Evolutionary conservation across 2,888 invertebrate genomes (phyloP).

Genomic region (Nudaria mundana): DNA sequence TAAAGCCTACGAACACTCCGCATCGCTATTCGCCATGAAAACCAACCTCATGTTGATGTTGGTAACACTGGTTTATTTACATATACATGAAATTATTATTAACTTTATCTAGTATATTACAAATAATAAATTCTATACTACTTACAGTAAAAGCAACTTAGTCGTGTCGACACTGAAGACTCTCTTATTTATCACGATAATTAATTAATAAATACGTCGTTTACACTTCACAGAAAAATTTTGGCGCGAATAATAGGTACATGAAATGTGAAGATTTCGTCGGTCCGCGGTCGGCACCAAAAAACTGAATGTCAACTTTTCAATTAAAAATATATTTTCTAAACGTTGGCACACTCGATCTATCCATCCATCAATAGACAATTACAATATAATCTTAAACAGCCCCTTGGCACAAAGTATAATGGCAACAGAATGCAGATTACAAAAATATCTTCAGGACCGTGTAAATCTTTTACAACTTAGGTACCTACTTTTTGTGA

Average conservation of each 20-base stretch:
- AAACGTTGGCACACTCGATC: background rate
- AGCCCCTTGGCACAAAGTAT: no score
- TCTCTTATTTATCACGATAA: background rate
- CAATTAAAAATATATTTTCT: background rate
- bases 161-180: background rate
- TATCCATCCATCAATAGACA: no score
- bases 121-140: background rate
- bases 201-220: no score
- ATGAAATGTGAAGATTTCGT: background rate
- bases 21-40: slow-evolving; percentile 24
- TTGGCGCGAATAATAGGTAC: slow-evolving; percentile 37
- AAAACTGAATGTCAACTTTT: slow-evolving; percentile 11
- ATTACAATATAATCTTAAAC: no score
- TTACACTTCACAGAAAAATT: slow-evolving; percentile 14
- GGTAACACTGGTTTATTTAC: slow-evolving; percentile 43
- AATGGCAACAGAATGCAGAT: no score
- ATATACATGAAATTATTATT: background rate
- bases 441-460: no score
- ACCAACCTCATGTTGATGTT: slow-evolving; percentile 30
- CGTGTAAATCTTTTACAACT: no score
- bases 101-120: background rate
- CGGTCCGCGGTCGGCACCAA: no score
- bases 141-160: slow-evolving; percentile 3
- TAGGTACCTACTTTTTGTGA: no score
- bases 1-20: slow-evolving; percentile 7